Evolutionary conservation across 2,888 invertebrate genomes (phyloP), one percentile per base, ranked within the genome.

Genomic region (Ommatoiulus sabulosus): DNA sequence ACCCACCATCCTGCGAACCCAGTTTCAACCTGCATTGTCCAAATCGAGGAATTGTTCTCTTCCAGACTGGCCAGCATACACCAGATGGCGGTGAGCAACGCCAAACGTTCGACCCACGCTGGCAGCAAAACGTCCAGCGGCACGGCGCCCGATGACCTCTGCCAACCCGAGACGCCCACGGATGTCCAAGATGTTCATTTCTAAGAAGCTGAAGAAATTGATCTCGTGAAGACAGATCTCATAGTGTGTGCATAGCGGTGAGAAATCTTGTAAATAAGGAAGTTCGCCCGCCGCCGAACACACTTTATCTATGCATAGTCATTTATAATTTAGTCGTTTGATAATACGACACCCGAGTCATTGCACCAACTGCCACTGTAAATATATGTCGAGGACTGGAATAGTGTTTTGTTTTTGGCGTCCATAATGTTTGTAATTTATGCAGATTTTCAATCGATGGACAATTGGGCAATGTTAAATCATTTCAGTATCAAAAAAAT

Each of bases 121-220:
- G 44, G 44, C n/a, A 88, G 43, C 44, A 88, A 88, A 46, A 12
- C 84, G 10, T 44, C 88, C 24, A 44, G 44, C 44, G 88, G 88
- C 12, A n/a, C 24, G n/a, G 15, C 24, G 7, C 46, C 86, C 43
- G 72, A 89, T 15, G 89, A 89, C n/a, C 17, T 89, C 35, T 44
- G 43, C n/a, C 88, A 89, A 85, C 89, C 89, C 2, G 89, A 89
- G 85, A 89, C 89, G 8, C 89, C 89, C n/a, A 89, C 89, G 20
- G 89, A 89, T 48, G 85, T 89, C 24, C 89, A 89, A 46, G 89
- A 89, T 43, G 48, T 89, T 24, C 57, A 89, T 52, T 89, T 89
- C 84, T 89, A 87, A 87, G 43, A 87, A 84, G 24, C 57, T 15
- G 15, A 44, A 84, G 24, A 20, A 84, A 84, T 35, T 44, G 46